A percentile compares a stretch with the other conserved stretches of the same genome.
phyloP scores from a whole-genome alignment of 2,797 vertebrate species.

The Sylvilagus floridanus region DNA sequence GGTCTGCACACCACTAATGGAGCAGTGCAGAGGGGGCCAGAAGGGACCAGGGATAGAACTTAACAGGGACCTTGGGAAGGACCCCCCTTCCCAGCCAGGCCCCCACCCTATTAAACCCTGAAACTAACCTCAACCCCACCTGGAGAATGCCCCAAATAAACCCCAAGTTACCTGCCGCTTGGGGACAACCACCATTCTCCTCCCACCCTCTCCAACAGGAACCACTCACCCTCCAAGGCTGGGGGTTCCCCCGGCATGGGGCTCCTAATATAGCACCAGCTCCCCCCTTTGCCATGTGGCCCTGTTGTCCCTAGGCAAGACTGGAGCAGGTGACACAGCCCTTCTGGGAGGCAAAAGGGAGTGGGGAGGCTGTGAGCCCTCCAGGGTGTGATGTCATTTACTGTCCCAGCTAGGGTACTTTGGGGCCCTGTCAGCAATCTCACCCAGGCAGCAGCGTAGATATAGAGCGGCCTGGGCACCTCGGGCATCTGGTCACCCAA shows the following conservation, averaged over 20 bases:
- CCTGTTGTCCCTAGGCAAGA: constrained; percentile 10
- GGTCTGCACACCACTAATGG: neutral
- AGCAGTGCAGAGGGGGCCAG: neutral
- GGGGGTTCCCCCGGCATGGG: neutral
- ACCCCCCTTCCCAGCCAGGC: neutral
- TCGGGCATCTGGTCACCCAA: neutral
- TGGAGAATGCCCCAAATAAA: constrained; percentile 79
- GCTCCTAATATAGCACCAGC: constrained; percentile 69
- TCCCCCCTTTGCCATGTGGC: constrained; percentile 57
- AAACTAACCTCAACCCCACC: constrained; percentile 77
- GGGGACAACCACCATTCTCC: constrained; percentile 73
- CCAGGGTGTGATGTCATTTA: neutral
- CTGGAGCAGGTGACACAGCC: constrained; percentile 9
- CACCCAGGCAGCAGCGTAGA: neutral
- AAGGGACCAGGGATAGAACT: neutral
- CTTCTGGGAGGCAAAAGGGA: neutral
- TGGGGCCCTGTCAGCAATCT: neutral
- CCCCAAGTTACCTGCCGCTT: constrained; percentile 79
- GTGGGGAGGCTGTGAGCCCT: neutral
- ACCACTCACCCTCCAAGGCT: neutral
- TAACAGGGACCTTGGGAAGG: neutral
- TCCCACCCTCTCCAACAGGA: constrained; percentile 51
- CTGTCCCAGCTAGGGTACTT: neutral
- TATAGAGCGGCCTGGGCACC: neutral
- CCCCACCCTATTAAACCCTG: constrained; percentile 70